Percentiles rank a stretch among this genome's conserved stretches.
phyloP scores from a whole-genome alignment of 2,888 invertebrate genomes.

The Orgyia antiqua region DNA sequence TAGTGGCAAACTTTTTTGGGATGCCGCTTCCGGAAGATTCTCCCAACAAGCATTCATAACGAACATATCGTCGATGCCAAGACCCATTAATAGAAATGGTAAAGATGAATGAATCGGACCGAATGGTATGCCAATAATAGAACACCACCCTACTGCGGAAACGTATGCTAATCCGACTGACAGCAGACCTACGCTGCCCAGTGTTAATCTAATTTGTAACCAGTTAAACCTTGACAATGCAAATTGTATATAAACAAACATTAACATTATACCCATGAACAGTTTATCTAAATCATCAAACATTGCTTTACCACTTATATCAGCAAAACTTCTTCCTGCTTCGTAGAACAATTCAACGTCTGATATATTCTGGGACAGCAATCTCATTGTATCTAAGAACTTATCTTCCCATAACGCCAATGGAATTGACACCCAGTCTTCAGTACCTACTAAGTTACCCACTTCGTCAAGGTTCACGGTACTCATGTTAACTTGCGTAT shows the following conservation, averaged over 20 bases:
- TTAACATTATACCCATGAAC: conserved; percentile 81
- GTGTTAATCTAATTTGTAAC: conserved; percentile 82
- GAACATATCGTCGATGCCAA: conserved; percentile 91
- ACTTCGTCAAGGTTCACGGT: conserved; percentile 80
- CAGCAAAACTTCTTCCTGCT: conserved; percentile 85
- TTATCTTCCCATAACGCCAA: conserved; percentile 80
- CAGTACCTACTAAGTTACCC: conserved; percentile 85
- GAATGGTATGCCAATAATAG: conserved; percentile 83
- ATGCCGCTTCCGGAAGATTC: conserved; percentile 75
- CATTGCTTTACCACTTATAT: conserved; percentile 83
- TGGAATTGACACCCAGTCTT: conserved; percentile 83
- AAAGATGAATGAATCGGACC: conserved; percentile 90
- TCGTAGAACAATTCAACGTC: conserved; percentile 74
- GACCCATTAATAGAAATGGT: conserved; percentile 88
- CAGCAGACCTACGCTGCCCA: conserved; percentile 83
- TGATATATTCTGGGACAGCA: conserved; percentile 39
- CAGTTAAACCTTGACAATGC: conserved; percentile 86
- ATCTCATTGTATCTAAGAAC: conserved; percentile 67
- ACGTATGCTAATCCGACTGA: conserved; percentile 86
- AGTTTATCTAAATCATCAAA: conserved; percentile 86
- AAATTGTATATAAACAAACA: conserved; percentile 85
- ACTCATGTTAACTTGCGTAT: conserved; percentile 82
- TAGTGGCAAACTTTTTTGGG: conserved; percentile 76
- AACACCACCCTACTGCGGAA: conserved; percentile 84
- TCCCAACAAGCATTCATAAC: conserved; percentile 89